Conservation (phyloP, 2,888 invertebrate genomes). For the Leptinotarsa haldemani region DNA sequence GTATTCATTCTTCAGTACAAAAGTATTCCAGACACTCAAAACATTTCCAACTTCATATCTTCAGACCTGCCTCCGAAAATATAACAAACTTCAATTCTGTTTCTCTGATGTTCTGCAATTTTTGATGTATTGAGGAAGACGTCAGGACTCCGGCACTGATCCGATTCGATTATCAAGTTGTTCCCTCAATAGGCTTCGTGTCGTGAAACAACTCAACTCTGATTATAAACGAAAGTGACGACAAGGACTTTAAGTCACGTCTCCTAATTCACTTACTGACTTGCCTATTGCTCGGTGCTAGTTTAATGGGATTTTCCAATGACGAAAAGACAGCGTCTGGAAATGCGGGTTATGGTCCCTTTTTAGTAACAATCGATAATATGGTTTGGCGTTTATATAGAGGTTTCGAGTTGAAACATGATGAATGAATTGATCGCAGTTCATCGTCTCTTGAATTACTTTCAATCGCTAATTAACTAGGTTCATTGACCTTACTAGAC, state of each 20-base stretch:
- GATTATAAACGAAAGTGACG: slow-evolving; percentile 33
- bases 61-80: too few relatives aligned
- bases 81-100: too few relatives aligned
- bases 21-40: too few relatives aligned
- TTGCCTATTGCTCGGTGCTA: slow-evolving; percentile 25
- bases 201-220: slow-evolving; percentile 23
- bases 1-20: too few relatives aligned
- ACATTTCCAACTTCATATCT: too few relatives aligned
- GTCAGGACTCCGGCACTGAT: not conserved
- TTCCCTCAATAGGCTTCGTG: slow-evolving; percentile 20
- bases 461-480: not conserved
- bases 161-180: slow-evolving; percentile 36
- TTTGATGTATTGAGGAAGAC: too few relatives aligned
- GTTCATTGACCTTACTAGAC: too few relatives aligned
- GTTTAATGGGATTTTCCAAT: slow-evolving; percentile 12
- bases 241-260: slow-evolving; percentile 27
- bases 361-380: slow-evolving; percentile 10
- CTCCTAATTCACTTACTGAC: slow-evolving; percentile 32
- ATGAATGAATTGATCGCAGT: not conserved
- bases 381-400: not conserved
- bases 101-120: too few relatives aligned
- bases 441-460: not conserved
- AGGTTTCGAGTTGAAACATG: not conserved
- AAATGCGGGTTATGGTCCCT: not conserved
- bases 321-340: slow-evolving; percentile 5